These are phyloP conservation scores for Colistium nudipinnis DNA, from an alignment of 2,113 vertebrate genomes.

Conservation along the genomic window DNA sequence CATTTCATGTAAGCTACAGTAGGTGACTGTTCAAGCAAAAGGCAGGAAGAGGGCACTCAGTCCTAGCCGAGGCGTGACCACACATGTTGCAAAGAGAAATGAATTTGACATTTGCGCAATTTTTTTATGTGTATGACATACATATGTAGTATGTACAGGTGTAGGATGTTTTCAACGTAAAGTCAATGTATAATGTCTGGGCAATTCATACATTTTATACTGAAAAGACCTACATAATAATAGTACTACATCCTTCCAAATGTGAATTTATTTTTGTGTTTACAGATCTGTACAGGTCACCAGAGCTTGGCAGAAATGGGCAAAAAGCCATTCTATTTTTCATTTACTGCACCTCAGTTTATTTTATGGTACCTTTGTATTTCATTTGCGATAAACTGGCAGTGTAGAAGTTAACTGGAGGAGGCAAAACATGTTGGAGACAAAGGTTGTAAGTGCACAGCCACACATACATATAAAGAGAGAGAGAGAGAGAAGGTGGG, in stretches of 20 bases:
- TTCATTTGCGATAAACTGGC: slow-evolving; percentile 36
- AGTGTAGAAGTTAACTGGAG: slow-evolving; percentile 35
- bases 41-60: slow-evolving; percentile 26
- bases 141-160: too few species aligned
- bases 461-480: slow-evolving; percentile 7
- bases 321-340: slow-evolving; percentile 37
- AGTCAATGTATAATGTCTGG: slow-evolving; percentile 7
- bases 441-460: slow-evolving; percentile 44
- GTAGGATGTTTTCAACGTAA: slow-evolving; percentile 14
- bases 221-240: slow-evolving; percentile 21
- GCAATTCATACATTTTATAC: slow-evolving; percentile 20
- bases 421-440: slow-evolving; percentile 33
- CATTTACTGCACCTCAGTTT: slow-evolving; percentile 40
- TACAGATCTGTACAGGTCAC: slow-evolving; percentile 23
- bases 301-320: slow-evolving; percentile 3
- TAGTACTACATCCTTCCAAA: slow-evolving; percentile 6
- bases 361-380: slow-evolving; percentile 47
- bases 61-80: background rate
- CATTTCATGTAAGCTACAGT: slow-evolving; percentile 47
- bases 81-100: background rate
- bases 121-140: too few species aligned
- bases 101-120: too few species aligned
- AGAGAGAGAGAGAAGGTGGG: slow-evolving; percentile 7
- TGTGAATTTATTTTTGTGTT: slow-evolving; percentile 42
- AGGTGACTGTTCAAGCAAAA: slow-evolving; percentile 48